A percentile compares a stretch with the other conserved stretches of the same genome.
phyloP scores from a whole-genome alignment of 2,113 vertebrate species.

The Corvus cornix region DNA sequence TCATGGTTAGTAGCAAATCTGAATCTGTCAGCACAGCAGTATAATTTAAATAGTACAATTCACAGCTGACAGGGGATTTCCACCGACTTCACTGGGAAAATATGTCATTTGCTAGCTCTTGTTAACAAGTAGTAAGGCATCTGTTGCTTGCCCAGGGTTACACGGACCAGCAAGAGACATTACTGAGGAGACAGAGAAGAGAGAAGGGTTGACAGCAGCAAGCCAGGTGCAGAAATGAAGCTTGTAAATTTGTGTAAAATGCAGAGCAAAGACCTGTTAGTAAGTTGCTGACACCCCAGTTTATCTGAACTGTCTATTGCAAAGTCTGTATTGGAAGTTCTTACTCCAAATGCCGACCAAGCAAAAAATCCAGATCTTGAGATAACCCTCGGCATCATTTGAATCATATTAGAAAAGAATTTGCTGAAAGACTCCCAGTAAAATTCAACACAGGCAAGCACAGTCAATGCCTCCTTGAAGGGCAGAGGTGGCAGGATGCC shows the following conservation, averaged over 20 bases:
- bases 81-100: constrained; percentile 55
- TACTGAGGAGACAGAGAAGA: background rate
- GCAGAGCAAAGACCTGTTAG: background rate
- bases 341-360: background rate
- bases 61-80: constrained; percentile 67
- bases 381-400: background rate
- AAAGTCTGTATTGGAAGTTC: background rate
- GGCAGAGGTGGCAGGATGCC: background rate
- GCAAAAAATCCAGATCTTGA: background rate
- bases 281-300: background rate
- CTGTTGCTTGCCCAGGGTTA: constrained; percentile 28
- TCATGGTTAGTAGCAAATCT: constrained; percentile 50
- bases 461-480: background rate
- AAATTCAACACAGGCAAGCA: background rate
- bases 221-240: constrained; percentile 4
- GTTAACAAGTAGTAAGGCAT: constrained; percentile 50
- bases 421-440: background rate
- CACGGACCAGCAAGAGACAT: background rate
- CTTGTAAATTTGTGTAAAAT: background rate
- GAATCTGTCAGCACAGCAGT: constrained; percentile 59
- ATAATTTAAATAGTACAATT: constrained; percentile 63
- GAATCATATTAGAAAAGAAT: background rate
- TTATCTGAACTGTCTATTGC: background rate
- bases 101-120: constrained; percentile 57
- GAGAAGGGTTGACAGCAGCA: background rate